Base-by-base conservation (phyloP, 2,113 vertebrate species). In the Geococcyx californianus region DNA sequence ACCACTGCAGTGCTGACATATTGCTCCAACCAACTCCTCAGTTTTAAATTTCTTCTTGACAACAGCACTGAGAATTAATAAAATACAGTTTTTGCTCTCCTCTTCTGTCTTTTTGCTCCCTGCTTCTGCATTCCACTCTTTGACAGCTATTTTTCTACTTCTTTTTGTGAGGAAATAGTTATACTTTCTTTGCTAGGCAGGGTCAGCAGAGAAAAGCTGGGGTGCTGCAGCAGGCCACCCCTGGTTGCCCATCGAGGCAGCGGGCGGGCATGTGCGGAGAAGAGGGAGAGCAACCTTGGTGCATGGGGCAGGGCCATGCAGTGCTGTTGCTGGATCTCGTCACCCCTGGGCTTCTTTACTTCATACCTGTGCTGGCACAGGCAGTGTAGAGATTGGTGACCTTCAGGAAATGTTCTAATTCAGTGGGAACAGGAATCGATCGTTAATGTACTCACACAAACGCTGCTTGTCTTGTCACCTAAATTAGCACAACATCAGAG, bases 291-390 rank as follows among this genome's bases (percentile, higher is more conserved):
- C 0, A 0, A 64, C 13, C 8, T 18, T 13, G 28, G 28, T 0
- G 0, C 23, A 36, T 0, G 1, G 20, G 16, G 11, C 0, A 1
- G 33, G 3, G 19, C 17, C 1, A 0, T 9, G 24, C 9, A 20
- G 45, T 54, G 56, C 31, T 42, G 13, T 69, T 33, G 10, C n/a
- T 1, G 1, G 17, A 20, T 54, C 5, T 9, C 13, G 19, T 58
- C 5, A 16, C 8, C 19, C 7, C 19, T 2, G 0, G 6, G 10
- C 24, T 78, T 74, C 38, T 29, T 17, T n/a, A 0, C 70, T 72
- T 47, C 3, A 0, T 15, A 47, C 52, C 34, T 55, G 7, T 2
- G 0, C 13, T 72, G 47, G 34, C 29, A 67, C 20, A 60, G 7
- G 15, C 29, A 72, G 31, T 0, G 0, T 0, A n/a, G 62, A 34